A percentile compares a stretch with the other conserved stretches of the same genome.
phyloP scores from a whole-genome alignment of 2,888 invertebrate genomes.

The Chironomus riparius region DNA sequence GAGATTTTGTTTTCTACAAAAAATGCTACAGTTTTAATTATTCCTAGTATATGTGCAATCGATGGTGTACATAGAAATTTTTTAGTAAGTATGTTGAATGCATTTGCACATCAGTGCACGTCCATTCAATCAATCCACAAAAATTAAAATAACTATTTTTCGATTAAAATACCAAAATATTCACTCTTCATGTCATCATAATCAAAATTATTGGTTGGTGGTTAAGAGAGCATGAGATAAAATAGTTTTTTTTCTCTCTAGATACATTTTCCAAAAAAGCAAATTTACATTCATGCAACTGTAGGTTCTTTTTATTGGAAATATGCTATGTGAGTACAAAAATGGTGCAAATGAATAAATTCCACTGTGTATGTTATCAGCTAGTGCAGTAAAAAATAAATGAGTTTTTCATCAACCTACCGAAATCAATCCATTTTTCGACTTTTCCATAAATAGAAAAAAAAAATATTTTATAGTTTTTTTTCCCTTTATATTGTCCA shows the following conservation, averaged over 20 bases:
- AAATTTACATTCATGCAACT: too few relatives aligned
- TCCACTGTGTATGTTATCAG: neutral
- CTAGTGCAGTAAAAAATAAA: neutral
- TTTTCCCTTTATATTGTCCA: too few relatives aligned
- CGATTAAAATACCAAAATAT: neutral
- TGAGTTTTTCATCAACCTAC: neutral
- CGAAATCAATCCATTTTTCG: constrained; percentile 25
- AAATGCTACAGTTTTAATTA: neutral
- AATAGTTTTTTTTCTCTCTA: too few relatives aligned
- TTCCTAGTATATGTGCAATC: neutral
- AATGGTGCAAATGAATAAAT: too few relatives aligned
- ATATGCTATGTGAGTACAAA: too few relatives aligned
- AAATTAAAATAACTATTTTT: neutral
- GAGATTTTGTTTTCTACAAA: neutral
- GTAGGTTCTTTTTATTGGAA: too few relatives aligned
- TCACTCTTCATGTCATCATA: neutral
- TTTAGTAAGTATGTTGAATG: neutral
- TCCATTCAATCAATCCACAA: too few relatives aligned
- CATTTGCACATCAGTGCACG: too few relatives aligned
- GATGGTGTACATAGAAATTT: too few relatives aligned
- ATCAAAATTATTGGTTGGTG: neutral
- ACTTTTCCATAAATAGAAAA: neutral
- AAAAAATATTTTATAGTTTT: too few relatives aligned
- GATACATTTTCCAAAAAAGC: too few relatives aligned
- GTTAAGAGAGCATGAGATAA: too few relatives aligned